Base-by-base conservation (phyloP, 2,888 invertebrate species). In the Euzetes globulus region DNA sequence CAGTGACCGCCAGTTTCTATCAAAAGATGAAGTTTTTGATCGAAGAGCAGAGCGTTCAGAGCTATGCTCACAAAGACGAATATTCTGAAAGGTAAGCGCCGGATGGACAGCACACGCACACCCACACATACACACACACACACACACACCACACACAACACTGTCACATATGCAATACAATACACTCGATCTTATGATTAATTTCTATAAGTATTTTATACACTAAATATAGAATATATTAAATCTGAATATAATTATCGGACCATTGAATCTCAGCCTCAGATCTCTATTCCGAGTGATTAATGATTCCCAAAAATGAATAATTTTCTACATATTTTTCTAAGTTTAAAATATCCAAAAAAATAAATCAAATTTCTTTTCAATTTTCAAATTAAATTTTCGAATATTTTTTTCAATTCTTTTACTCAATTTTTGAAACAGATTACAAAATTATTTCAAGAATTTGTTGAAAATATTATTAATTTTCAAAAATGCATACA, bases 21-120 rank as follows among this genome's bases (percentile, higher is more conserved):
- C 95, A 98, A 83, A 88, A 96, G 81, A 95, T 97, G 92, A 93
- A 94, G 82, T 99, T 99, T 86, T 87, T 99, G 78, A 95, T 99
- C 79, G 97, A 98, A 84, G 95, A 96, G 83, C 94, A 95, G 82
- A 96, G 96, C 83, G 88, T 99, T 72, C 99, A 99, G 84, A 95
- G 92, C 84, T 98, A 97, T 84, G 95, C 98, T 13, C 91, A 93
- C 79, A 89, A 91, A 82, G 92, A 93, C 82, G 93, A 92, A 45
- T 98, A 98, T 85, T 96, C 97, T 85, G 95, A 95, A 86, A 96
- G 94, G 97, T 97, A 88, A 86, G 79, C 70, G 68, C 41, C 29
- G 29, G 29, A 29, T 58, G 58, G 58, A 58, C 29, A 58, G 58
- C 55, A 55, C 11, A n/a, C n/a, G n/a, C 47, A 13, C 9, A 47